Evolutionary conservation across 2,888 invertebrate genomes (phyloP), one percentile per base, ranked within the genome.

Genomic region (Drosophila rellima): DNA sequence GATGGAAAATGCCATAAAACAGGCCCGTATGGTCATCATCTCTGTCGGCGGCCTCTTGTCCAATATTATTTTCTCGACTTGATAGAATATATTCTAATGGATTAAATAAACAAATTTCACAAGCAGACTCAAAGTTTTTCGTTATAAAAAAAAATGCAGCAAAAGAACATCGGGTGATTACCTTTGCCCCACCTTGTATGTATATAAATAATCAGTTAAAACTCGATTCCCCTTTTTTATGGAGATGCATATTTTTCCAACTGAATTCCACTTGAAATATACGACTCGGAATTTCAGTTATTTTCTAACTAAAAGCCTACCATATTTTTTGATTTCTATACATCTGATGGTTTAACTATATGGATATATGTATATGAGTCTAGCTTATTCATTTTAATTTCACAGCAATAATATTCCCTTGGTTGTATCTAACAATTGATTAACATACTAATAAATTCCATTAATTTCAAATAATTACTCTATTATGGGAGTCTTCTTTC

Each of bases 401-500:
- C 17, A 33, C 18, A 39, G 20, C 20, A 23, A 29, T 7, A 47
- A 10, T 37, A 11, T 10, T 37, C 10, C 10, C 23, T 18, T 40
- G 15, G 18, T 39, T 72, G 47, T 39, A 17, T 10, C 26, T 73
- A 59, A 70, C 44, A 40, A 40, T 15, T 15, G 2, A 51, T 39
- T 37, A 63, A 52, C 13, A 26, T 26, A 61, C 61, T 57, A 40
- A 67, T 37, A 17, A 29, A 47, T 29, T 56, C 8, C 56, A 54
- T 63, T 63, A 29, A 78, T 63, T 57, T 40, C 17, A 73, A 54
- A 57, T 23, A 68, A 54, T 37, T 50, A 76, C 74, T 72, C 66
- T 70, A 66, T 70, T 67, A 71, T 63, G 80, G 89, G 84, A 87
- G 87, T 77, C 77, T 70, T 77, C 73, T 70, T 55, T 74, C 65